A percentile compares a stretch with the other conserved stretches of the same genome.
These are phyloP conservation scores for Mythimna loreyi DNA, from an alignment of 2,888 invertebrate genomes.

Conservation along the genomic window DNA sequence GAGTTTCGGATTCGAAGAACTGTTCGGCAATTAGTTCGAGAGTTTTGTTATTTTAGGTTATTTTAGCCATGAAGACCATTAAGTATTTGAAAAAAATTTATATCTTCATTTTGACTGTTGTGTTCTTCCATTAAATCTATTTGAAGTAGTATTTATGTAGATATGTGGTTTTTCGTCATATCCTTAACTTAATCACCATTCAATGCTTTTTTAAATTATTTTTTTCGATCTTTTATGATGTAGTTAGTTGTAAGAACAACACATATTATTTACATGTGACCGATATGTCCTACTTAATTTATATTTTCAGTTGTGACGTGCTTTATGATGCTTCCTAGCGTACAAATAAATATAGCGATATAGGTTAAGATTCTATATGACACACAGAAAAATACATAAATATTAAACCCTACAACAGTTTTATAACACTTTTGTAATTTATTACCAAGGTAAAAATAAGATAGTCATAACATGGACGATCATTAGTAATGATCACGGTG, in stretches of 20 bases:
- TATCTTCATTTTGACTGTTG: background rate
- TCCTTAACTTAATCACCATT: background rate
- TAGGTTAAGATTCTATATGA: background rate
- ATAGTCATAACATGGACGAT: slow-evolving; percentile 15
- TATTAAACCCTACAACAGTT: background rate
- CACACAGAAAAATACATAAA: background rate
- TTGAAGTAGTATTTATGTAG: too few species aligned
- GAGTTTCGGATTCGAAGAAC: background rate
- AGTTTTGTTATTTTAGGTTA: background rate
- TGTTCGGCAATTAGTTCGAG: background rate
- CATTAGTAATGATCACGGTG: slow-evolving; percentile 13
- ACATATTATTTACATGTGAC: background rate
- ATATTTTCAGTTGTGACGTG: slow-evolving; percentile 6
- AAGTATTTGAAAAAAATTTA: background rate
- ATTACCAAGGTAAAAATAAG: background rate
- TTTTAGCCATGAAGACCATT: background rate
- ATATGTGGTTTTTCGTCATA: background rate
- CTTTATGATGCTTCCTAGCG: background rate
- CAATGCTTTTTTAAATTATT: background rate
- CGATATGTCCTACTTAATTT: background rate
- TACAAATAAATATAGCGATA: background rate
- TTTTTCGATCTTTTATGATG: background rate
- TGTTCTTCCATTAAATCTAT: background rate
- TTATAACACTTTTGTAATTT: background rate
- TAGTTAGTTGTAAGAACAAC: background rate